phyloP scores from a whole-genome alignment of 1,140 invertebrate species.

The Hermatobates lingyangjiaoensis region DNA sequence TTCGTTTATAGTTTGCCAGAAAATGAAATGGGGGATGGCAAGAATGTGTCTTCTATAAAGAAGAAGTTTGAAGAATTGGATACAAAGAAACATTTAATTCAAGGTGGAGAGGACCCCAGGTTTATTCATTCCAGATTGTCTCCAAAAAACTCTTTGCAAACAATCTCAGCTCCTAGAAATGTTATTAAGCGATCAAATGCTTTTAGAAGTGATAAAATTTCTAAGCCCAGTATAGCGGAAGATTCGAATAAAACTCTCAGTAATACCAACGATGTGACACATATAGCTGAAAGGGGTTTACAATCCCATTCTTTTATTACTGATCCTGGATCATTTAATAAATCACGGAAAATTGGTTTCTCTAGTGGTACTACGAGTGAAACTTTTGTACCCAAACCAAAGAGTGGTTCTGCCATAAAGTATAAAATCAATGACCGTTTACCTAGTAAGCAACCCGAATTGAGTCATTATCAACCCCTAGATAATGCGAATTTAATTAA shows the following conservation, averaged over 20 bases:
- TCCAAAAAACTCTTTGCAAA: neutral
- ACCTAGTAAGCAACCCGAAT: too few relatives aligned
- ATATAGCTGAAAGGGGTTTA: too few relatives aligned
- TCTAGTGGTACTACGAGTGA: neutral
- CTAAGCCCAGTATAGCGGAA: neutral
- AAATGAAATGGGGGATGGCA: conserved; percentile 11
- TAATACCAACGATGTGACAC: too few relatives aligned
- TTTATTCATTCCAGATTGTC: neutral
- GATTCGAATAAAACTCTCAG: too few relatives aligned
- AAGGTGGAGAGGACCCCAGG: neutral
- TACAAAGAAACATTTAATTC: neutral
- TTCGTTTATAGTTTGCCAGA: neutral
- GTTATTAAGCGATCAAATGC: conserved; percentile 14
- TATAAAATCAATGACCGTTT: neutral
- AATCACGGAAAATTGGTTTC: too few relatives aligned
- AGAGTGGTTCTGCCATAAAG: neutral
- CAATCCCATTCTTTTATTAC: too few relatives aligned
- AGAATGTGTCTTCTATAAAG: conserved; percentile 11
- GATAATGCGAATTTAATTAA: too few relatives aligned
- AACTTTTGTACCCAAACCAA: neutral
- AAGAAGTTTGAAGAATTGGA: conserved; percentile 14
- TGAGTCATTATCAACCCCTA: too few relatives aligned
- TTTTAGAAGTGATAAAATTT: conserved; percentile 10
- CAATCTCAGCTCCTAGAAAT: neutral
- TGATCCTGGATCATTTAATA: too few relatives aligned